Evolutionary conservation across 2,113 vertebrate species (phyloP), one percentile per base, ranked within the genome.

Genomic region (Rhinolophus sinicus): DNA sequence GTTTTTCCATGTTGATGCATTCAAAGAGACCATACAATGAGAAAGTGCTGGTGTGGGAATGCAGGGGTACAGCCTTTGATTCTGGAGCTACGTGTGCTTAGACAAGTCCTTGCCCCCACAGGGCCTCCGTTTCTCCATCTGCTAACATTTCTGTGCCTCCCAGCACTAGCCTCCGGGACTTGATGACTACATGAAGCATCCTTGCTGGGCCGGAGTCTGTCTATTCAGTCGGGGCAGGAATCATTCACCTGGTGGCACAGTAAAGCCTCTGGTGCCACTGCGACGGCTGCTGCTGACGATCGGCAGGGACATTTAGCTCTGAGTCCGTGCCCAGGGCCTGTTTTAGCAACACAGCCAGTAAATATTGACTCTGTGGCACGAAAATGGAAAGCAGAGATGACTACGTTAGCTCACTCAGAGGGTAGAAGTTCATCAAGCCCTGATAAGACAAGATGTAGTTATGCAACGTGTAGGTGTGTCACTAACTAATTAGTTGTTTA

Each of bases 351-450:
- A 88, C 52, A 60, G 30, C 89, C 93, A 77, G 85, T 97, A 97
- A 98, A 98, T 98, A 98, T 98, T 98, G 98, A 96, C 97, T 96
- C 77, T 93, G 91, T 58, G 50, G 83, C 94, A 93, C 76, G 70
- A 97, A 96, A 97, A 95, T 83, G 92, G 96, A 97, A 96, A 98
- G 90, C 70, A 91, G 91, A 98, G 97, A 98, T 97, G 97, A 97
- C 73, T 15, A 4, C n/a, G 16, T 52, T 93, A 75, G 78, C 65
- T 96, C 89, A 64, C 90, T 67, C 15, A 33, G 52, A 93, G 90
- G 85, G 93, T 82, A 94, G 97, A 95, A 95, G 93, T 88, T 89
- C 96, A 83, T 84, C 77, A 92, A 62, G 77, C 60, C 24, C 0
- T 22, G 82, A 93, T 97, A 84, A 97, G 96, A 89, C 33, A 54